Evolutionary conservation across 2,797 vertebrate species (phyloP).

Genomic region (Hozukius guyotensis): DNA sequence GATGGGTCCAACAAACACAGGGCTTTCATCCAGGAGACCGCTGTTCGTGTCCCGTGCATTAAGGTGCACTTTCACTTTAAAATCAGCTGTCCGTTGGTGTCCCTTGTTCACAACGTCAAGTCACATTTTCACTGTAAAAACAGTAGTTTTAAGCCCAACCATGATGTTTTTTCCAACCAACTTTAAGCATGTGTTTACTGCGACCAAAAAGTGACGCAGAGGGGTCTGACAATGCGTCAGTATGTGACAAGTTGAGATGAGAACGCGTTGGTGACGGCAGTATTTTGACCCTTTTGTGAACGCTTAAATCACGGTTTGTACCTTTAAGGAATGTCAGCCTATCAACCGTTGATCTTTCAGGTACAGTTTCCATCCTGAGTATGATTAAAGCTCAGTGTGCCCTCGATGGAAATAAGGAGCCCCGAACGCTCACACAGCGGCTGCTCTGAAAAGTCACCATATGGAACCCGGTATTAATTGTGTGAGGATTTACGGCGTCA

Average conservation of each 20-base stretch:
- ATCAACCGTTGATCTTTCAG: slow-evolving; percentile 1
- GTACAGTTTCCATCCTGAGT: slow-evolving; percentile 23
- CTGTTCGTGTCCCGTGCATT: no score
- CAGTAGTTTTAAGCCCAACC: no score
- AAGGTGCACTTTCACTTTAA: no score
- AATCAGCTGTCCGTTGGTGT: fast-evolving
- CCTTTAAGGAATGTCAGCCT: not conserved
- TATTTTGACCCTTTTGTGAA: not conserved
- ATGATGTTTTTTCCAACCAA: no score
- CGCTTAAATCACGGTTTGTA: not conserved
- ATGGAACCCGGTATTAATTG: slow-evolving; percentile 73
- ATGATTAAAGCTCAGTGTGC: slow-evolving; percentile 13
- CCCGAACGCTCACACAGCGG: slow-evolving; percentile 19
- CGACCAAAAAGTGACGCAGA: no score
- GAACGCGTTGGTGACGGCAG: not conserved
- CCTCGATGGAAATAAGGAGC: not conserved
- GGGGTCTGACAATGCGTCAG: no score
- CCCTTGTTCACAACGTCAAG: no score
- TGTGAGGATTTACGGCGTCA: slow-evolving; percentile 73
- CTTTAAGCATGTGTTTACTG: no score
- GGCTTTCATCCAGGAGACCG: no score
- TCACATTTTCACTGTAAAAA: no score
- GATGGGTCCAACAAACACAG: no score
- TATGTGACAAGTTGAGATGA: no score
- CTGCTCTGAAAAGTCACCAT: slow-evolving; percentile 38